Evolutionary conservation across 2,888 invertebrate genomes (phyloP).

Genomic region (Apamea anceps): DNA sequence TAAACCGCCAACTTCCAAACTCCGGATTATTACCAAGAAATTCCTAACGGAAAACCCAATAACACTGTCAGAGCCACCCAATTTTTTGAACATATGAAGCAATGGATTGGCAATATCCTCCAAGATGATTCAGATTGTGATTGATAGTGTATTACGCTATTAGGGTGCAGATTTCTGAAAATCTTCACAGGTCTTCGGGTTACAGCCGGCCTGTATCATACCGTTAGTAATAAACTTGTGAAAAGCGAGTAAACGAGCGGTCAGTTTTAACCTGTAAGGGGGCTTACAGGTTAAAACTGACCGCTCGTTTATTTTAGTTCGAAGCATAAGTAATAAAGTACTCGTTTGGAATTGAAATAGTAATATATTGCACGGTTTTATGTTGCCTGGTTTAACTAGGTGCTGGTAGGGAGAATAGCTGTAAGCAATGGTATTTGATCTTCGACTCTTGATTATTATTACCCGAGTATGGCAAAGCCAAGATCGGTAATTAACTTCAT

Average conservation of each 20-base stretch:
- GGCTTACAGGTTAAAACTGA: not conserved
- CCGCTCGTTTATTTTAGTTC: constrained; percentile 7
- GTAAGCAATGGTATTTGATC: not conserved
- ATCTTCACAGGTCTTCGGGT: not conserved
- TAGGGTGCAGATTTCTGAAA: not conserved
- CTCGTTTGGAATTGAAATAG: constrained; percentile 6
- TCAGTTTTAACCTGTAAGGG: no score
- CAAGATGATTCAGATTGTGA: no score
- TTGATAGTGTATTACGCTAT: no score
- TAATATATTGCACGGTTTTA: not conserved
- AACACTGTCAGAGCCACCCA: no score
- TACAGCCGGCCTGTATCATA: not conserved
- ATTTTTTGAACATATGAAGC: no score
- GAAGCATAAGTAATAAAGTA: constrained; percentile 4
- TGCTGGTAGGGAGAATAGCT: not conserved
- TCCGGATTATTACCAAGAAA: no score
- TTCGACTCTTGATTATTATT: constrained; percentile 1
- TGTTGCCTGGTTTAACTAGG: not conserved
- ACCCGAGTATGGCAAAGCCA: not conserved
- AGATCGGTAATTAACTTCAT: not conserved
- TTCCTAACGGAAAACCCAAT: no score
- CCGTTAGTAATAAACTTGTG: not conserved
- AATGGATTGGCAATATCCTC: no score
- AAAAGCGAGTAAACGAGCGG: no score
- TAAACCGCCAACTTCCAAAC: no score